Base-by-base conservation (phyloP, 2,113 vertebrate genomes). In the Camelus bactrianus region DNA sequence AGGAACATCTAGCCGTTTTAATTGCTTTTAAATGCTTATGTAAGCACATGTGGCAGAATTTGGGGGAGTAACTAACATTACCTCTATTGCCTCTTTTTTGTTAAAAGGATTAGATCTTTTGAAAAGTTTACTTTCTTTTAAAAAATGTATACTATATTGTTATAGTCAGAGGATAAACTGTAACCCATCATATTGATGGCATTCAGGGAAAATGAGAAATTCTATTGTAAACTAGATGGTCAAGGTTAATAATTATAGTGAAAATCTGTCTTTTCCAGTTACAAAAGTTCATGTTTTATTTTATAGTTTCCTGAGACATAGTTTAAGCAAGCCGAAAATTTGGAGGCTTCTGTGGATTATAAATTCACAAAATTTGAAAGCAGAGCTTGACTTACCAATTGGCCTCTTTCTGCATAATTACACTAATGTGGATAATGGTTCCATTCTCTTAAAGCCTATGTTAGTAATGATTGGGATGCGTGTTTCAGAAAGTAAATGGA, bases 1-100 rank as follows among this genome's bases (percentile, higher is more conserved):
- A 28, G 84, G 11, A 81, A 22, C 92, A 91, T 17, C 30, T 82
- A 52, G 64, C 84, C 35, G 90, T 20, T 89, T 92, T 38, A 17
- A 72, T 96, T 95, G 48, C 83, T 77, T 5, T 94, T 4, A 58
- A 94, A 89, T 89, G 80, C 75, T n/a, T 92, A 69, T 94, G 94
- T 82, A 94, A 93, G 4, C 12, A 58, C 3, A 42, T 42, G 35
- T 48, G 9, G 75, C 72, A 93, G 35, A 93, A 52, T 6, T 92
- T 86, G 4, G 20, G 19, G 65, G 16, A 83, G 2, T 28, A 93
- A 69, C 42, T 70, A 92, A 96, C 12, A 30, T 8, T 2, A 64
- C 15, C 24, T 79, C 19, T 6, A 0, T 52, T 8, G 20, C 1
- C 48, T 86, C 10, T 83, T 22, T n/a, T 58, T 19, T 96, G 82